These are phyloP conservation scores for Drosophila oshimai DNA, from an alignment of 1,140 invertebrate species.

Conservation along the genomic window DNA sequence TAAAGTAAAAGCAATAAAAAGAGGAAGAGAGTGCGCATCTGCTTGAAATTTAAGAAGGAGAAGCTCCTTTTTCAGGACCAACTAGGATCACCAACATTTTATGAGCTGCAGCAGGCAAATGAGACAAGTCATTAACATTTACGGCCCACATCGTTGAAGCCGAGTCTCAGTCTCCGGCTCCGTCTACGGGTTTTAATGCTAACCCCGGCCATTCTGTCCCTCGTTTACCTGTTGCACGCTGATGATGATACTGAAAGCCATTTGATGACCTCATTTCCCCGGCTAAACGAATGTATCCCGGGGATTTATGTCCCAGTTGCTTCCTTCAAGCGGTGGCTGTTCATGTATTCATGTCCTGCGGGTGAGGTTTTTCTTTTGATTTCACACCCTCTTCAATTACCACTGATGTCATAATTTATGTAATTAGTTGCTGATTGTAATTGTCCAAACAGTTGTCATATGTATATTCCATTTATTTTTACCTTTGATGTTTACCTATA, in stretches of 20 bases:
- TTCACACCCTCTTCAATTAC: constrained; percentile 4
- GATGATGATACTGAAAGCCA: constrained; percentile 24
- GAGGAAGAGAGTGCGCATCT: constrained; percentile 2
- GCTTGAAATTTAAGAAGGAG: constrained; percentile 12
- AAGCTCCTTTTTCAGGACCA: neutral
- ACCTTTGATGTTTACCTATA: neutral
- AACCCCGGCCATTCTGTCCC: neutral
- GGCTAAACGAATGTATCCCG: constrained; percentile 3
- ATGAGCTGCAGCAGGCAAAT: constrained; percentile 40
- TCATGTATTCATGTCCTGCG: constrained; percentile 51
- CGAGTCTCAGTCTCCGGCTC: neutral
- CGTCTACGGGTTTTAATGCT: neutral
- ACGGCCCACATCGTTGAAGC: constrained; percentile 48
- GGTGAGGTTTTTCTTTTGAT: constrained; percentile 8
- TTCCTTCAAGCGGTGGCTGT: constrained; percentile 6
- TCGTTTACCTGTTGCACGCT: constrained; percentile 54
- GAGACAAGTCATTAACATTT: constrained; percentile 63
- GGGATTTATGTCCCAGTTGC: constrained; percentile 18
- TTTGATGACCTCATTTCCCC: constrained; percentile 39
- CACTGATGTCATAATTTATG: constrained; percentile 38
- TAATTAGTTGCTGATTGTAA: constrained; percentile 48
- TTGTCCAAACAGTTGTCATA: neutral
- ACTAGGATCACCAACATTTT: constrained; percentile 34
- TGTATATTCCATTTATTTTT: neutral
- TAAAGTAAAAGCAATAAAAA: constrained; percentile 35